phyloP scores from a whole-genome alignment of 2,113 vertebrate species.

The Phasianus colchicus region DNA sequence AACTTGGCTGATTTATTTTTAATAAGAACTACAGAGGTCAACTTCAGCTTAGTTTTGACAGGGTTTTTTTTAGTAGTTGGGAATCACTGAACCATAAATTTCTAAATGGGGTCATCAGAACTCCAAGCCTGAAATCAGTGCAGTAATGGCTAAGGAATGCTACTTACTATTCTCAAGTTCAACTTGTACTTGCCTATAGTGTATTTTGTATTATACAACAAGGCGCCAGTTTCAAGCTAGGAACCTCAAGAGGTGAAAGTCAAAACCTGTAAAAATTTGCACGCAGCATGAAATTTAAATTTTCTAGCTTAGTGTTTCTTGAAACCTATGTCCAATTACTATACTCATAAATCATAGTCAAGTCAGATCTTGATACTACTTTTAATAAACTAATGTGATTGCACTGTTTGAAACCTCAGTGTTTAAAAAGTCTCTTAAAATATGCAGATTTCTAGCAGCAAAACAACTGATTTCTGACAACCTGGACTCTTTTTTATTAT shows the following conservation, averaged over 20 bases:
- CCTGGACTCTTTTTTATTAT: not conserved
- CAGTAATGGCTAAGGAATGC: not conserved
- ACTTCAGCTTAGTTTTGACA: not conserved
- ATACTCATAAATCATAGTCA: not conserved
- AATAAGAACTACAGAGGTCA: not conserved
- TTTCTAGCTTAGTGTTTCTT: not conserved
- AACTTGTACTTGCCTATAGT: not conserved
- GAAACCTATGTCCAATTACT: not conserved
- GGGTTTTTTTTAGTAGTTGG: not conserved
- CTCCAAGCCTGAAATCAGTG: not conserved
- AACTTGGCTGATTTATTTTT: not conserved
- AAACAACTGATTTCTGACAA: not conserved
- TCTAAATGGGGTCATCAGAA: not conserved
- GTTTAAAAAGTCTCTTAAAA: not conserved
- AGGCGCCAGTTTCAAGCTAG: not conserved
- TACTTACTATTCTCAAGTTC: not conserved
- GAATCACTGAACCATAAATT: not conserved
- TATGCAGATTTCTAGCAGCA: not conserved
- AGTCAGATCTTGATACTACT: not conserved
- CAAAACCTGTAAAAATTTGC: not conserved
- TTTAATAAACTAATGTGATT: not conserved
- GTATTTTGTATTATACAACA: not conserved
- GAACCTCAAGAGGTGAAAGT: not conserved
- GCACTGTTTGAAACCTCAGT: not conserved
- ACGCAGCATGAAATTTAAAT: not conserved